Percentiles rank a stretch among this genome's conserved stretches.
These are phyloP conservation scores for Podargus strigoides DNA, from an alignment of 2,797 vertebrate species.

Conservation along the genomic window DNA sequence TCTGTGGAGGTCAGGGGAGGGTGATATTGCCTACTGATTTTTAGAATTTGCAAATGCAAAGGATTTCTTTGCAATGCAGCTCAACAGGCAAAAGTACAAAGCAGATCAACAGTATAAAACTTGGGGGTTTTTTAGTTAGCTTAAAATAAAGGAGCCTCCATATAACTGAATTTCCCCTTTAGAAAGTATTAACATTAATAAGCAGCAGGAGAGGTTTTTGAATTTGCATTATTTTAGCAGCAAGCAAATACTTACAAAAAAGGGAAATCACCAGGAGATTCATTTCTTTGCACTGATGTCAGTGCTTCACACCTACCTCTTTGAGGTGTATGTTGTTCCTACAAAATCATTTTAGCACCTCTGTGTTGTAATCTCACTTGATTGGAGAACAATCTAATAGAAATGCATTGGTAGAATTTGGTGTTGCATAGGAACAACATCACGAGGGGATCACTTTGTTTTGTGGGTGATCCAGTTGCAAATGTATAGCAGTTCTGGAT, in stretches of 20 bases:
- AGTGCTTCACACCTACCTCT: not conserved
- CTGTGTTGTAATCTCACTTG: not conserved
- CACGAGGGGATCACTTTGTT: not conserved
- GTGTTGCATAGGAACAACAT: not conserved
- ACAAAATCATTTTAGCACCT: not conserved
- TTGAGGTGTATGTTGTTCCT: not conserved
- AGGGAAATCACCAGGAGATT: not conserved
- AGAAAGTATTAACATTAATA: not conserved
- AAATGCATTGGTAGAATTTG: not conserved
- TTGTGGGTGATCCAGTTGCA: not conserved
- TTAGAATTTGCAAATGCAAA: not conserved
- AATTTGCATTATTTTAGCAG: not conserved
- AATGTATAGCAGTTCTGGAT: not conserved
- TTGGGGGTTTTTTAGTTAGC: not conserved
- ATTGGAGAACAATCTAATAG: not conserved
- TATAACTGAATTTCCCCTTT: not conserved
- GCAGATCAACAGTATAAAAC: not conserved
- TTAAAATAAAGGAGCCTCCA: not conserved
- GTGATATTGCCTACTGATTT: not conserved
- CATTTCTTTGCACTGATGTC: not conserved
- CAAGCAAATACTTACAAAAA: not conserved
- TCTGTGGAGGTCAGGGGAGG: not conserved
- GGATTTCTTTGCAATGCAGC: not conserved
- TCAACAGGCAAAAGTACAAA: not conserved
- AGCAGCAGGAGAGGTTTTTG: not conserved